Evolutionary conservation across 2,113 vertebrate species (phyloP).

Genomic region (Grammomys dolichurus): DNA sequence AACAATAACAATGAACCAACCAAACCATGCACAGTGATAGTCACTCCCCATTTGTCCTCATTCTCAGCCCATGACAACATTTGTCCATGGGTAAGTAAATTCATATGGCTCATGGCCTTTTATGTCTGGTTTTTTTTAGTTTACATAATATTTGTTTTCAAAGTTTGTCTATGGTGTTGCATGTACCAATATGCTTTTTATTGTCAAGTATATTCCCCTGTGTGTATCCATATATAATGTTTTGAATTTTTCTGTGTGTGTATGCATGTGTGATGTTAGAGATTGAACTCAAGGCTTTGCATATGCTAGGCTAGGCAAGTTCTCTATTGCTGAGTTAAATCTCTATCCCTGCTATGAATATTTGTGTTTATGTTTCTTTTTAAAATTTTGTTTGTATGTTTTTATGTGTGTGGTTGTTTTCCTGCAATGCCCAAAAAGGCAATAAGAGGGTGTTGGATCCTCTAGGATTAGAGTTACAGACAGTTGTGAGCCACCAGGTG

Average conservation of each 20-base stretch:
- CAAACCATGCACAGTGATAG: neutral
- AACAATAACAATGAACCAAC: neutral
- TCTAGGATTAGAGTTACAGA: neutral
- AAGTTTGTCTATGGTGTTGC: slow-evolving; percentile 9
- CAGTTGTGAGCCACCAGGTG: neutral
- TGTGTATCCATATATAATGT: neutral
- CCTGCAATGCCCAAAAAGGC: neutral
- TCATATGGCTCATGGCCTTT: neutral
- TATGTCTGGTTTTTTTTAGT: slow-evolving; percentile 36
- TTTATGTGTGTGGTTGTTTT: neutral
- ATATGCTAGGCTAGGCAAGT: neutral
- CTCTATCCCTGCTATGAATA: neutral
- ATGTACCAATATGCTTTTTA: slow-evolving; percentile 15
- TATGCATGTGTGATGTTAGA: neutral
- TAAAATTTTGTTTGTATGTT: slow-evolving; percentile 13
- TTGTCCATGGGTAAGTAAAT: neutral
- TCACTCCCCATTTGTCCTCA: neutral
- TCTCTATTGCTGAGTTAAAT: neutral
- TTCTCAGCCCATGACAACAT: neutral
- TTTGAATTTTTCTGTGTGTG: neutral
- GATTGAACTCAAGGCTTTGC: neutral
- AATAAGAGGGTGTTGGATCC: neutral
- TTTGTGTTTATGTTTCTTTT: neutral
- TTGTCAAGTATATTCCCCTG: slow-evolving; percentile 4
- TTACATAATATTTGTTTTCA: slow-evolving; percentile 29